Base-by-base conservation (phyloP, 2,113 vertebrate species). In the Crotalus tigris region DNA sequence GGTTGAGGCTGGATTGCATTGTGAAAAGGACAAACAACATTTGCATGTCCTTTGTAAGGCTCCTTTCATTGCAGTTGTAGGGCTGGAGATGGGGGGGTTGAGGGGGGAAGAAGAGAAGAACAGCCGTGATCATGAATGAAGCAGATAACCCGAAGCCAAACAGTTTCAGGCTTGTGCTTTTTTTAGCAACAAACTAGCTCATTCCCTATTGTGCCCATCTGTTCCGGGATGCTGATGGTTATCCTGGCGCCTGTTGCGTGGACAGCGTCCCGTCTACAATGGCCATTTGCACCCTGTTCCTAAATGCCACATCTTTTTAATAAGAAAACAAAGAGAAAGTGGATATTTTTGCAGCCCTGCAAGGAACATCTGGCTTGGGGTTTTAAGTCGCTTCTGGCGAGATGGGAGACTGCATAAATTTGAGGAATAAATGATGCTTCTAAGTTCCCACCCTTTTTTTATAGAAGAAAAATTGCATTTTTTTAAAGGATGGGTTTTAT, bases 201-300 rank as follows among this genome's bases (percentile, higher is more conserved):
- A 92, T 90, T 49, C 85, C 69, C 21, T 87, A 95, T 94, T 97
- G 98, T 98, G 98, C 91, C 98, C 98, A 97, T 98, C 98, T 98
- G 97, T 96, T 94, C 49, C 21, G 85, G 94, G 9, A 51, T 92
- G 92, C 92, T 92, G 21, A 17, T 13, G 46, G 94, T 93, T 87
- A 17, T 96, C 44, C 96, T 94, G 96, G 93, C 57, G 95, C 94
- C 95, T 75, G 3, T 91, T 95, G 95, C 91, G 95, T 94, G 89
- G 91, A 91, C 92, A 69, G 49, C 88, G 95, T 0, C 2, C 59
- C 86, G 87, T 2, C 49, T 46, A 55, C 94, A 95, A 96, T 95
- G 0, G 91, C 92, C 92, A 91, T 91, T 90, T 94, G 61, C 94
- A 85, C 4, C 96, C 94, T 29, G 94, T 96, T 94, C 90, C 11